Evolutionary conservation across 1,140 invertebrate species (phyloP), one percentile per base, ranked within the genome.

Genomic region (Theocolax elegans): DNA sequence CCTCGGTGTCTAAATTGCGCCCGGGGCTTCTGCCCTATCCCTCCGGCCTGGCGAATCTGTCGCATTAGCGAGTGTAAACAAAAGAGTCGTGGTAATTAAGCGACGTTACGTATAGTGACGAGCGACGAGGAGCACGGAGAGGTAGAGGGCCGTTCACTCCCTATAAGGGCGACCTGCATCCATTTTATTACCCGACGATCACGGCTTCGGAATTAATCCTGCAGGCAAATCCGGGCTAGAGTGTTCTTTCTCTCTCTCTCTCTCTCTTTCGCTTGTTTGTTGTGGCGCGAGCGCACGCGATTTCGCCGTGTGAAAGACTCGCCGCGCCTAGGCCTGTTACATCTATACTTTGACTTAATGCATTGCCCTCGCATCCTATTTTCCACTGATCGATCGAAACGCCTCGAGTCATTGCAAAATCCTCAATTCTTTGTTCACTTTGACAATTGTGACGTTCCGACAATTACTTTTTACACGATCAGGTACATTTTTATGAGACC

Each of bases 41-140:
- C 56, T 19, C 54, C 59, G 54, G 53, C 35, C 44, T 63, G 15
- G 38, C 44, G 60, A 49, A 63, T 49, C 60, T 35, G 60, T 31
- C 23, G 44, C 60, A 63, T 63, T 63, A 63, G 58, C 71, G 60
- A 68, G 73, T 68, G 75, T 72, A 74, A 76, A 73, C 69, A 73
- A 75, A 75, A 75, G 73, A 76, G 60, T 74, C 73, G 49, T 49
- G 68, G 75, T 76, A 76, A 75, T 76, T 76, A 76, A 76, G 75
- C 72, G 49, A 70, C 56, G 67, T 49, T 53, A n/a, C n/a, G n/a
- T n/a, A n/a, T n/a, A n/a, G 71, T 67, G 27, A 56, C 42, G 44
- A 35, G 10, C n/a, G n/a, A n/a, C 58, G 70, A 63, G 71, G 69
- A 67, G 46, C 1, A 10, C 17, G 23, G 19, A 13, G 48, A 25